Evolutionary conservation across 2,797 vertebrate genomes (phyloP).

Genomic region (Neosilurus hyrtlii): DNA sequence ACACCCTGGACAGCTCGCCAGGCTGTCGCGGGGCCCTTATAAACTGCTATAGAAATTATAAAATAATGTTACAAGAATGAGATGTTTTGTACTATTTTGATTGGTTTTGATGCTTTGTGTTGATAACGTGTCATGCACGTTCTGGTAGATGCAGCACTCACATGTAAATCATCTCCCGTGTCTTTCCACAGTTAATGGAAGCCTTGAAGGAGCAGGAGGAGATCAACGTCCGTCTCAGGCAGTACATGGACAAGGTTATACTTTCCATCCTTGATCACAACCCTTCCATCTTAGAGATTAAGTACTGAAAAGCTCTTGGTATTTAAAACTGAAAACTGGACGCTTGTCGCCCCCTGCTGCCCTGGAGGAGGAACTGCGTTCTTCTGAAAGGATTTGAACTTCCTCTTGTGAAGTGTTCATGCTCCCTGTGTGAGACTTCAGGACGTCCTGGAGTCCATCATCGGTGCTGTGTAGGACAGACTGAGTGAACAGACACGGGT

Average conservation of each 20-base stretch:
- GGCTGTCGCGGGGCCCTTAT: no score
- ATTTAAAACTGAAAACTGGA: slow-evolving; percentile 28
- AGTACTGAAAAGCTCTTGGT: slow-evolving; percentile 74
- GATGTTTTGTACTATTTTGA: no score
- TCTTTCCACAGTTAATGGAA: slow-evolving; percentile 86
- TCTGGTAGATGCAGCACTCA: background rate
- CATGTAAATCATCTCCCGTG: background rate
- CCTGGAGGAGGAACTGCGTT: slow-evolving; percentile 39
- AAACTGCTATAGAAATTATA: no score
- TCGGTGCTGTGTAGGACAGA: slow-evolving; percentile 21
- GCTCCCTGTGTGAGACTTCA: slow-evolving; percentile 13
- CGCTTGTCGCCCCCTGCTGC: slow-evolving; percentile 62
- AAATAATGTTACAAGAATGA: no score
- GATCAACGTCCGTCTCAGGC: slow-evolving; percentile 89
- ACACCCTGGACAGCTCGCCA: no score
- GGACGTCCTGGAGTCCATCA: slow-evolving; percentile 29
- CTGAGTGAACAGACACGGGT: slow-evolving; percentile 34
- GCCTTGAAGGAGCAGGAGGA: slow-evolving; percentile 97
- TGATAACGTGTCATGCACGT: background rate
- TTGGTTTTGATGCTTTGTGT: background rate
- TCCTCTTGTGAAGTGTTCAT: slow-evolving; percentile 28
- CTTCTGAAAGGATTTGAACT: slow-evolving; percentile 18
- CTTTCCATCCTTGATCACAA: slow-evolving; percentile 95
- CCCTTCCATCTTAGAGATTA: slow-evolving; percentile 96
- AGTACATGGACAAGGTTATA: slow-evolving; percentile 99